Conservation (phyloP, 2,888 invertebrate genomes). For the Drosophila kanekoi region DNA sequence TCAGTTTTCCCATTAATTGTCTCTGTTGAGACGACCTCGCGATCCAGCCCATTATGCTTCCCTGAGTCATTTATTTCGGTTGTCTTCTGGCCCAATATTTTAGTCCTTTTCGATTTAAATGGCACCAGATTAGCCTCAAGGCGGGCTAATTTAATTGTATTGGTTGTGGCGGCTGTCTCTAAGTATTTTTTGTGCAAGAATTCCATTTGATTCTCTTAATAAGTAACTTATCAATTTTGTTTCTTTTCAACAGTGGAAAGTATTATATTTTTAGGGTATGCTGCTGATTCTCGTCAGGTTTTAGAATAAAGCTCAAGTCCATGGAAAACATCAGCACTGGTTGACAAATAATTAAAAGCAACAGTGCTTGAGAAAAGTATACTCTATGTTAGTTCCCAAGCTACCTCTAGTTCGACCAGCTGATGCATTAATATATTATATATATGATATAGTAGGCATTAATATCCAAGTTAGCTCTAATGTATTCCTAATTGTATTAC, state of each 20-base stretch:
- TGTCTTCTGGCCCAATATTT: background rate
- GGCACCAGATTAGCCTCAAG: conserved; percentile 40
- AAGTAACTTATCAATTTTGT: conserved; percentile 10
- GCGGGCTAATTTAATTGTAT: conserved; percentile 3
- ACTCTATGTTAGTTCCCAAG: too few relatives aligned
- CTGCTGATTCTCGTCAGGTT: background rate
- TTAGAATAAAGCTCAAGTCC: background rate
- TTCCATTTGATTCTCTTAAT: conserved; percentile 10
- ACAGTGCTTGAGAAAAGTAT: background rate
- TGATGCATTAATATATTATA: too few relatives aligned
- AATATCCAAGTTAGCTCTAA: too few relatives aligned
- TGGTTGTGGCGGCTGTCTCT: background rate
- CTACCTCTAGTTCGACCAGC: too few relatives aligned
- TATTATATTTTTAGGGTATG: background rate
- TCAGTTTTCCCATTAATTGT: background rate
- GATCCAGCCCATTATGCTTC: conserved; percentile 48
- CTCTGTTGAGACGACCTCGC: background rate
- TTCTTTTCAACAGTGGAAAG: background rate
- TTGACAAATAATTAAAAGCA: background rate
- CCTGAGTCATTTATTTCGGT: background rate
- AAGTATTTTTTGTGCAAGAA: conserved; percentile 6
- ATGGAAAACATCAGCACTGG: background rate
- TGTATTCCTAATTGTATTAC: too few relatives aligned
- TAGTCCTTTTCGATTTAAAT: background rate
- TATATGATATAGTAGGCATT: too few relatives aligned